These are phyloP conservation scores for Tetramorium alpestre DNA, from an alignment of 1,140 invertebrate genomes.

Conservation along the genomic window DNA sequence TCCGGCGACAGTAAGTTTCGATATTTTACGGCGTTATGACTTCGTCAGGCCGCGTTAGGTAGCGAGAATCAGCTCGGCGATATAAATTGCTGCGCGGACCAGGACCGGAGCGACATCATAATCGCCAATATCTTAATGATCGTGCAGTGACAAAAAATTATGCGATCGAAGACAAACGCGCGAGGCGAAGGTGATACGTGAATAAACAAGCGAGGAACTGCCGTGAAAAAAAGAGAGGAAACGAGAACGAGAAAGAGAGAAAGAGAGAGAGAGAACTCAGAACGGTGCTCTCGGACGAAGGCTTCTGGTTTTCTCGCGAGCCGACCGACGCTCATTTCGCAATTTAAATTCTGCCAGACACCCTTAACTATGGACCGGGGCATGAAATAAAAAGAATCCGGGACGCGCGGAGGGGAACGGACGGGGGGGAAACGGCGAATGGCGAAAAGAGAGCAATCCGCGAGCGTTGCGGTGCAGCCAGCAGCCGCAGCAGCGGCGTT, in stretches of 20 bases:
- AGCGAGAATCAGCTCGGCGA: background rate
- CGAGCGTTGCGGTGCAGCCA: constrained; percentile 26
- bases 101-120: constrained; percentile 42
- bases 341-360: constrained; percentile 77
- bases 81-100: constrained; percentile 44
- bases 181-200: constrained; percentile 8
- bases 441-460: constrained; percentile 74
- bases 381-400: constrained; percentile 19
- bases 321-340: constrained; percentile 49
- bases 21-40: constrained; percentile 57
- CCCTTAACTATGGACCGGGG: constrained; percentile 68
- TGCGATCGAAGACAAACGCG: constrained; percentile 16
- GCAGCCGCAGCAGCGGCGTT: constrained; percentile 56
- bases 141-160: constrained; percentile 44
- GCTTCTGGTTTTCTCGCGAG: constrained; percentile 55
- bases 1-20: constrained; percentile 65
- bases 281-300: constrained; percentile 30
- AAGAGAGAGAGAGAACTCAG: background rate
- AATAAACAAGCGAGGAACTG: constrained; percentile 5
- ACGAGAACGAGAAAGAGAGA: background rate
- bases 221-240: background rate
- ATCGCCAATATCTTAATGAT: constrained; percentile 64
- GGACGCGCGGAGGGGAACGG: constrained; percentile 40
- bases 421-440: constrained; percentile 54
- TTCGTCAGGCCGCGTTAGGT: background rate